phyloP scores from a whole-genome alignment of 2,113 vertebrate genomes.

The Carettochelys insculpta region DNA sequence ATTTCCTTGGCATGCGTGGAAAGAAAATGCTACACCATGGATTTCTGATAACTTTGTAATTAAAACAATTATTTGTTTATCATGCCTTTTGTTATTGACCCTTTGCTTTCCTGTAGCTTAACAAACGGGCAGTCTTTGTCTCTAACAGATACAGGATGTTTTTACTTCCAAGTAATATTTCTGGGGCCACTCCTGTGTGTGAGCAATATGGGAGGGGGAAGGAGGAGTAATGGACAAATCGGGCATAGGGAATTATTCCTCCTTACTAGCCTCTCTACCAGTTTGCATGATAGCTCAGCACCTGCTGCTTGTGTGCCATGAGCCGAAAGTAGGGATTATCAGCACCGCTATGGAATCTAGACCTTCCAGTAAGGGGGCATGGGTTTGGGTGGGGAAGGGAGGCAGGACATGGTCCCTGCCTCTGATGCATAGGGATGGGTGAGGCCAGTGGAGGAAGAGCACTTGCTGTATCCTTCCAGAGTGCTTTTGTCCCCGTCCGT shows the following conservation, averaged over 20 bases:
- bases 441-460: not conserved
- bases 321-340: not conserved
- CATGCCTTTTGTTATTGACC: not conserved
- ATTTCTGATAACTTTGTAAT: not conserved
- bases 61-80: slow-evolving; percentile 25
- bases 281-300: too few relatives aligned
- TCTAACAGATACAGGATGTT: not conserved
- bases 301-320: not conserved
- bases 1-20: slow-evolving; percentile 23
- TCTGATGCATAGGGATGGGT: not conserved
- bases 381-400: too few relatives aligned
- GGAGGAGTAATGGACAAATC: not conserved
- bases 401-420: not conserved
- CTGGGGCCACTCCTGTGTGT: not conserved
- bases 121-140: not conserved
- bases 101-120: rapidly evolving
- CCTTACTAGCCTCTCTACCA: not conserved
- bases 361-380: not conserved
- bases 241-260: not conserved
- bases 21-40: not conserved
- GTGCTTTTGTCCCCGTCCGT: not conserved
- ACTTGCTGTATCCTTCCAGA: not conserved
- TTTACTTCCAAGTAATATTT: slow-evolving; percentile 9
- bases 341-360: not conserved
- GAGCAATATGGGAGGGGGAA: not conserved